phyloP scores from a whole-genome alignment of 2,113 vertebrate species.

The Formicarius rufipectus region DNA sequence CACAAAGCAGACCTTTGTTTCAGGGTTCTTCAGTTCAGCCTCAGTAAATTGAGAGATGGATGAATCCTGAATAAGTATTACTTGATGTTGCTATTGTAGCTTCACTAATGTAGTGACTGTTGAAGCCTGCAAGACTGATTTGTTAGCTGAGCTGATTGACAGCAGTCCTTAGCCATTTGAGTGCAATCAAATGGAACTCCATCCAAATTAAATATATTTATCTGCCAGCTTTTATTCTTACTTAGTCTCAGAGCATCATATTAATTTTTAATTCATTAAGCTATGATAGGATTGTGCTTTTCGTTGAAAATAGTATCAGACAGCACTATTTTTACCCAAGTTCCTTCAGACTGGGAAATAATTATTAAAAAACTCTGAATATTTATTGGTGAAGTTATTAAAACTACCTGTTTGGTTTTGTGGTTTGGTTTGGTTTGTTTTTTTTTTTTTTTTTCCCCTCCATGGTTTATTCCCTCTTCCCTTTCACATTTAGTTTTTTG shows the following conservation, averaged over 20 bases:
- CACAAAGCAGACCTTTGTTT: background rate
- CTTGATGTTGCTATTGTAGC: background rate
- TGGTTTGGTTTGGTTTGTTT: too few species aligned
- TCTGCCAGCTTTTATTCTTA: background rate
- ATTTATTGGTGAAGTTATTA: background rate
- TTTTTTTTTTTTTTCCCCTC: background rate
- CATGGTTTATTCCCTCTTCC: background rate
- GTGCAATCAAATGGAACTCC: constrained; percentile 15
- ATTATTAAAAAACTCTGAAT: background rate
- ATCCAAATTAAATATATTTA: constrained; percentile 10
- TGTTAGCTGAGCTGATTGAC: constrained; percentile 38
- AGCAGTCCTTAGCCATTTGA: background rate
- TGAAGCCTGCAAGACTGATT: background rate
- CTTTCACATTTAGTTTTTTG: background rate
- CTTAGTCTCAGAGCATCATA: background rate
- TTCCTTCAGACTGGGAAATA: background rate
- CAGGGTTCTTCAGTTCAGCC: background rate
- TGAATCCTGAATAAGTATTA: background rate
- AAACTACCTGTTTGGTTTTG: background rate
- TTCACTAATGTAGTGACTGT: background rate
- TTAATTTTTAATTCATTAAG: background rate
- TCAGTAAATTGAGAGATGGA: background rate
- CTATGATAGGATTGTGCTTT: background rate
- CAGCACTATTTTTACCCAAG: background rate
- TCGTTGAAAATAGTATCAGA: background rate